Evolutionary conservation across 2,797 vertebrate genomes (phyloP), one percentile per base, ranked within the genome.

Genomic region (Sebastes nivosus): DNA sequence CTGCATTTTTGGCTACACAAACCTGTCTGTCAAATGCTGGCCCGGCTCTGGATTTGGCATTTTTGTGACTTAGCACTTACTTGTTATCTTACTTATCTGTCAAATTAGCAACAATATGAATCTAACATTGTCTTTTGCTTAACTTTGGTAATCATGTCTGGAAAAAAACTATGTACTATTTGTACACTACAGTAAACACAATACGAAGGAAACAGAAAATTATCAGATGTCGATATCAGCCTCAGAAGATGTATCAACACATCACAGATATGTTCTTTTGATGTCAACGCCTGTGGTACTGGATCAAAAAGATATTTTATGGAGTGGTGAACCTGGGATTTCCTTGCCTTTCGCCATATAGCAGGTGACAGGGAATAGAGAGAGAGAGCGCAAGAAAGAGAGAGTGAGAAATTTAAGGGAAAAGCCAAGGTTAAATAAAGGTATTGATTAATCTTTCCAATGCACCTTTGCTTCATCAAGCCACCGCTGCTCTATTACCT

Each of bases 381-480:
- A 65, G 11, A 63, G 46, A 71, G 42, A 32, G 14, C 1, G 42
- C 16, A 0, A 2, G 16, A 34, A 13, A 36, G 59, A 73, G 27
- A 27, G 6, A 11, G 34, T 9, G 29, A 59, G 36, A 50, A 3
- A 68, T 64, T 42, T 2, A 69, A 18, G 32, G 38, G 29, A n/a
- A 75, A 86, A 20, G 58, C 6, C 60, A 84, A 87, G 80, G 68
- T 74, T 79, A 84, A 86, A 83, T 75, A 72, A 86, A 82, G 42
- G 20, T 75, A 89, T 86, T 82, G 79, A 87, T 89, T 76, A 52
- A 81, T 82, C 58, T 72, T 82, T 76, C 52, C 60, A 69, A 30
- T 75, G 75, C 63, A 60, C 72, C 72, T 80, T 60, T 79, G 67
- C 81, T 76, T 77, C 71, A 79, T 78, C 50, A 80, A 86, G 63